These are phyloP conservation scores for Sakesphorus luctuosus DNA, from an alignment of 2,113 vertebrate genomes.

Conservation along the genomic window DNA sequence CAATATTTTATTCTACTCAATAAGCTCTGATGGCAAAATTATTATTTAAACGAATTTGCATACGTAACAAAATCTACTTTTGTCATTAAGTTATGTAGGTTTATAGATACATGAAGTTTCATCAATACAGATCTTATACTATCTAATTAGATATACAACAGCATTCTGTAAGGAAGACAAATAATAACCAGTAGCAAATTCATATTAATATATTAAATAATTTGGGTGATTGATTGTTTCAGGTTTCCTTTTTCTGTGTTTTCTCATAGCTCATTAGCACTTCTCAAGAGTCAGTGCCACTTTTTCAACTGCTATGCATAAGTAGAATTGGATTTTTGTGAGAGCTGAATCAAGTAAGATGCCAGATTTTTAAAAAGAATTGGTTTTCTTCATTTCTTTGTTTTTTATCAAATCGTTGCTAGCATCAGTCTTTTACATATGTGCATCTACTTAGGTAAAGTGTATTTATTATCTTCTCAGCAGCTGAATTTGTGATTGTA, in stretches of 20 bases:
- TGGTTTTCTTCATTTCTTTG: not conserved
- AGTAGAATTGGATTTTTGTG: not conserved
- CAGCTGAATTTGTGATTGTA: not conserved
- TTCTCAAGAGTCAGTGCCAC: not conserved
- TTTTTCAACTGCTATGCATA: not conserved
- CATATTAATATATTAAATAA: not conserved
- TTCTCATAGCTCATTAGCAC: not conserved
- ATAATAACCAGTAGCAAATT: not conserved
- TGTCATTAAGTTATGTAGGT: not conserved
- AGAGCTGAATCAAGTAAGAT: not conserved
- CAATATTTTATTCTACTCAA: slow-evolving; percentile 53
- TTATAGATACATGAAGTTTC: not conserved
- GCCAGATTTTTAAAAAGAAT: not conserved
- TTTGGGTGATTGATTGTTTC: not conserved
- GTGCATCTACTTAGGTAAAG: not conserved
- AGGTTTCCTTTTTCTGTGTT: not conserved
- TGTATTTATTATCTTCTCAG: not conserved
- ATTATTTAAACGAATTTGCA: slow-evolving; percentile 35
- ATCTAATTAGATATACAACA: not conserved
- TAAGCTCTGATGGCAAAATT: slow-evolving; percentile 26
- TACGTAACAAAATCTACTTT: slow-evolving; percentile 37
- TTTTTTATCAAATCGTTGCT: not conserved
- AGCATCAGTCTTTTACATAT: not conserved
- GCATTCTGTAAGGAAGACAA: not conserved
- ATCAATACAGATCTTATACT: not conserved